Evolutionary conservation across 2,797 vertebrate genomes (phyloP).

Genomic region (Mycteria americana): DNA sequence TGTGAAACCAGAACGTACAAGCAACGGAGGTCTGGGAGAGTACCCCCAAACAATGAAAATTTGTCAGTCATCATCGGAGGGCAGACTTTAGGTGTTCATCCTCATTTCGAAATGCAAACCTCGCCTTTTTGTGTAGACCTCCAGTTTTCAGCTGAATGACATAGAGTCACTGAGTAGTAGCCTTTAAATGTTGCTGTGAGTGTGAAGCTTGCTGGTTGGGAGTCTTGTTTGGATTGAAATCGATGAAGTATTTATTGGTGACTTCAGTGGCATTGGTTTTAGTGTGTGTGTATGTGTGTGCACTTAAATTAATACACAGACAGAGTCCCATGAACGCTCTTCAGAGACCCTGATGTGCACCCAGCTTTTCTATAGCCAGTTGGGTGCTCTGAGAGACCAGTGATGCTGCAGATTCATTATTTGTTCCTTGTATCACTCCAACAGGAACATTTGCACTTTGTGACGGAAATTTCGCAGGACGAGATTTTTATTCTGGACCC

Average conservation of each 20-base stretch:
- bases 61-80: not conserved
- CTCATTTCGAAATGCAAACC: not conserved
- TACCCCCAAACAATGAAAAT: not conserved
- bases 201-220: not conserved
- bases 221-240: not conserved
- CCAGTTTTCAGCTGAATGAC: not conserved
- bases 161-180: not conserved
- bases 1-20: not conserved
- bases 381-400: not conserved
- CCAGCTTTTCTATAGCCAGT: not conserved
- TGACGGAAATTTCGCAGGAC: constrained; percentile 97
- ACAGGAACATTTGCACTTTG: constrained; percentile 98
- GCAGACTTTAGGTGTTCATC: not conserved
- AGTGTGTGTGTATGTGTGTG: not conserved
- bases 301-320: not conserved
- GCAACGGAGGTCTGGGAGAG: not conserved
- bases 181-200: not conserved
- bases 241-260: not conserved
- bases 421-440: not conserved
- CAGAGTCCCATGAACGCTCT: not conserved
- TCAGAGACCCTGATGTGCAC: not conserved
- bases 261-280: not conserved
- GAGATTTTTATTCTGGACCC: constrained; percentile 97
- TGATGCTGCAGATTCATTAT: not conserved
- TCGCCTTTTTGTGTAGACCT: not conserved